Evolutionary conservation across 1,140 invertebrate species (phyloP), one percentile per base, ranked within the genome.

Genomic region (Drosophila ficusphila): DNA sequence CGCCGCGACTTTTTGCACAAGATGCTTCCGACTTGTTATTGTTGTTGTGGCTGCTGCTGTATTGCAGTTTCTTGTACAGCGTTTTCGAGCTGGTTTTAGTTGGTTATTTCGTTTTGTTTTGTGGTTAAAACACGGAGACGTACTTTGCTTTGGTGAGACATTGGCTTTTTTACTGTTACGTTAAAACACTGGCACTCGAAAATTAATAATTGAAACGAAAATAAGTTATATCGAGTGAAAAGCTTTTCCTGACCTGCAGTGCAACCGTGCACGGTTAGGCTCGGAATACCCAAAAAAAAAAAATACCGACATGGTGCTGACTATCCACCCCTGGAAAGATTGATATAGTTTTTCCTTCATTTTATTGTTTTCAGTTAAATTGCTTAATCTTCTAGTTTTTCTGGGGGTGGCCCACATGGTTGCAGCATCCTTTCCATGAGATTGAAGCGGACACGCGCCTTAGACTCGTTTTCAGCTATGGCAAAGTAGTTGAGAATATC

Each of bases 381-480:
- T 52, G 6, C 23, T 95, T 95, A 98, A 91, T 99, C 98, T 92
- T 99, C 98, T n/a, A 96, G 94, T 92, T 99, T 98, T 90, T 99
- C 98, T 52, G 98, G 98, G 4, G 98, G 98, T 61, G 98, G 98
- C 31, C 98, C 98, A 94, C 98, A 99, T 0, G 99, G 99, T 90
- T 99, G 98, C 12, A 99, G 91, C 98, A 99, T 99, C 91, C 97
- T 98, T 90, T 99, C 98, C 96, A 99, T 98, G 9, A 99, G 92
- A 92, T 99, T 99, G 83, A 99, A 99, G 53, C 96, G 94, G 0
- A 99, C 96, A 58, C 99, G 92, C 2, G 98, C 98, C 92, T 99
- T 99, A 0, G 97, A 95, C 93, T 99, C 98, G 92, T 99, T 99
- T 92, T 99, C 98, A 12, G 95, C 96, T 29, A 99, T 95, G 0